Evolutionary conservation across 1,140 invertebrate species (phyloP).

Genomic region (Periplaneta americana): DNA sequence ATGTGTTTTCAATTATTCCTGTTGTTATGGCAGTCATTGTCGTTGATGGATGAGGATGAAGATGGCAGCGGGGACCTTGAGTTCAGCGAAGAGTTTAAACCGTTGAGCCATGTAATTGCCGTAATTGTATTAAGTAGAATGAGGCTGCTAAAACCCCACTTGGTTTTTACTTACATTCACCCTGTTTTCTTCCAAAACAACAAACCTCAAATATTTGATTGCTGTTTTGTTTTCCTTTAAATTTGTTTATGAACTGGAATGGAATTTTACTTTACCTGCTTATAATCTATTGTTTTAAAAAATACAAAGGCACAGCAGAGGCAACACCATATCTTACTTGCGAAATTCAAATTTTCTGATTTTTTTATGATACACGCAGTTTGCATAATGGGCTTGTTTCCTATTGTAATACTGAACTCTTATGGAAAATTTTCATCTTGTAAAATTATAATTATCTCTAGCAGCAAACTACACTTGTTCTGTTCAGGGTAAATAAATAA

Average conservation of each 20-base stretch:
- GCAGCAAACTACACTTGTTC: no score
- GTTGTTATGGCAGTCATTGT: conserved; percentile 57
- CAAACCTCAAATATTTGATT: neutral
- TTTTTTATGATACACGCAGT: no score
- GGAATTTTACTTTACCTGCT: neutral
- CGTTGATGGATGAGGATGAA: conserved; percentile 50
- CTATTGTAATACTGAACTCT: no score
- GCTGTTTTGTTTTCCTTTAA: neutral
- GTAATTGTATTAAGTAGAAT: conserved; percentile 1
- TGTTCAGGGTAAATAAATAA: no score
- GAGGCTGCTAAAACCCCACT: neutral
- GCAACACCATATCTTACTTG: neutral
- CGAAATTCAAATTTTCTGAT: no score
- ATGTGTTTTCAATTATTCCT: conserved; percentile 24
- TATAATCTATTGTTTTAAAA: neutral
- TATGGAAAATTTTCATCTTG: no score
- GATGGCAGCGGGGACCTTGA: conserved; percentile 2
- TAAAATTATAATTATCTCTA: no score
- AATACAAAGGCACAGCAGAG: neutral
- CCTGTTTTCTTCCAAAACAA: neutral
- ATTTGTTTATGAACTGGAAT: neutral
- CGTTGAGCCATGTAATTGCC: conserved; percentile 10
- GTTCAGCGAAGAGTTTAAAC: neutral
- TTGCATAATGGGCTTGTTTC: no score
- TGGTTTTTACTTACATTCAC: neutral